These are phyloP conservation scores for Polylopha cassiicola DNA, from an alignment of 2,888 invertebrate species.

Conservation along the genomic window DNA sequence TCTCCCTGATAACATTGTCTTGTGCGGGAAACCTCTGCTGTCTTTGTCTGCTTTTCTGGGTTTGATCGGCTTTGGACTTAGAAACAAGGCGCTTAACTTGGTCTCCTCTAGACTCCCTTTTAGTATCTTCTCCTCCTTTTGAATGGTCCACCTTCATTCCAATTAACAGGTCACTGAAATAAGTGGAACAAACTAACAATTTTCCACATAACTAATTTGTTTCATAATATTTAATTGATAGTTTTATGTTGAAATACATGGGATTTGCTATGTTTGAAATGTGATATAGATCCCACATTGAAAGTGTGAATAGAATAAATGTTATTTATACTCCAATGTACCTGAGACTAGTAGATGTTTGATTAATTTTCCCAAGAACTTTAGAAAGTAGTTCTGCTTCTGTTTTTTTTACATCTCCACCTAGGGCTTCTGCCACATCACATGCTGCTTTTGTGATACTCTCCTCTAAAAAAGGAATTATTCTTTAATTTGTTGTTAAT, in stretches of 20 bases:
- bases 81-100: constrained; percentile 72
- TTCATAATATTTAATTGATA: background rate
- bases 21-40: constrained; percentile 28
- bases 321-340: constrained; percentile 25
- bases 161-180: constrained; percentile 82
- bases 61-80: constrained; percentile 38
- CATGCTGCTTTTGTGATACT: constrained; percentile 80
- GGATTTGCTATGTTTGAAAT: too few relatives aligned
- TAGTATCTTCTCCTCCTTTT: constrained; percentile 46
- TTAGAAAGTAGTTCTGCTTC: constrained; percentile 85
- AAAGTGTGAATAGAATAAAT: background rate
- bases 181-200: too few relatives aligned
- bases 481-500: too few relatives aligned
- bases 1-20: too few relatives aligned
- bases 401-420: constrained; percentile 81
- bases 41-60: constrained; percentile 40
- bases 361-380: constrained; percentile 77
- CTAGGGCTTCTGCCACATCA: constrained; percentile 82
- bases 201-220: too few relatives aligned
- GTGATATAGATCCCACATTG: too few relatives aligned
- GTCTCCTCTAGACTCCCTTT: constrained; percentile 61
- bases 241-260: constrained; percentile 7
- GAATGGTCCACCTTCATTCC: constrained; percentile 87
- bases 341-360: constrained; percentile 61
- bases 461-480: constrained; percentile 48